These are phyloP conservation scores for Atta texana DNA, from an alignment of 1,140 invertebrate genomes.

Conservation along the genomic window DNA sequence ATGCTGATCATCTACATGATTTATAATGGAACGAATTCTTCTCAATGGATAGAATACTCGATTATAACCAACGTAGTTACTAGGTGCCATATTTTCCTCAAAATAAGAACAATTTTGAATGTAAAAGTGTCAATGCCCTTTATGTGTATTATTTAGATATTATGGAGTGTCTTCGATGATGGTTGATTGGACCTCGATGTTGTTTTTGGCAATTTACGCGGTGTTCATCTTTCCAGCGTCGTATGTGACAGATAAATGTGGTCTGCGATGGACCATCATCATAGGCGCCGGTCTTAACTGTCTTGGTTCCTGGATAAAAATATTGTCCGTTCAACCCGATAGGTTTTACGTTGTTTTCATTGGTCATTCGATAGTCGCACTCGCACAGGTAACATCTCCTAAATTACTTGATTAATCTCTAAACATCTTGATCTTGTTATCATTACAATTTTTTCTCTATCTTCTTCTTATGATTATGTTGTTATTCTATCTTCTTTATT, in stretches of 20 bases:
- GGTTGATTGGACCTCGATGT: conserved; percentile 91
- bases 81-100: conserved; percentile 74
- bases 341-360: conserved; percentile 89
- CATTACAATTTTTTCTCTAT: background rate
- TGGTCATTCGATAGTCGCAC: conserved; percentile 91
- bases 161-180: conserved; percentile 86
- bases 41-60: conserved; percentile 87
- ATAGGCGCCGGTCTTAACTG: conserved; percentile 82
- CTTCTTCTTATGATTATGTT: background rate
- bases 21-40: conserved; percentile 85
- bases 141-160: conserved; percentile 79
- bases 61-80: conserved; percentile 87
- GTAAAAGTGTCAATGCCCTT: background rate
- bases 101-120: background rate
- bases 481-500: background rate
- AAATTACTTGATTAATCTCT: conserved; percentile 3
- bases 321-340: conserved; percentile 87
- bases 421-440: too few species aligned
- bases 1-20: conserved; percentile 88
- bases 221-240: conserved; percentile 90
- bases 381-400: conserved; percentile 86
- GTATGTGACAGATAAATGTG: conserved; percentile 87
- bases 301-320: conserved; percentile 92
- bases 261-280: conserved; percentile 82
- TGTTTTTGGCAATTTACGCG: conserved; percentile 91